phyloP scores from a whole-genome alignment of 2,113 vertebrate genomes.

The Scolopax mira region DNA sequence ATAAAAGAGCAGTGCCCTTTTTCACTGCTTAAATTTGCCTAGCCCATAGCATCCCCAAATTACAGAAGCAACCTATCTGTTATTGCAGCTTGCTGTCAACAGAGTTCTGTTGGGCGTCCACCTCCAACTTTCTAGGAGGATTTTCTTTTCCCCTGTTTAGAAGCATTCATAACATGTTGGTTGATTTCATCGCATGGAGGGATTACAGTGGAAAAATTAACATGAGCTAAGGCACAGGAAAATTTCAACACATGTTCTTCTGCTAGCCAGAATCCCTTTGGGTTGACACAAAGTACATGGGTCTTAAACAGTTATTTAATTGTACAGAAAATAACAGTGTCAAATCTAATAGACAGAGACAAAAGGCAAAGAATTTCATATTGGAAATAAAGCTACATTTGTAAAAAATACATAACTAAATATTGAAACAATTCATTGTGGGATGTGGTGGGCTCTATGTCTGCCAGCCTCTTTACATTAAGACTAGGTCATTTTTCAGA shows the following conservation, averaged over 20 bases:
- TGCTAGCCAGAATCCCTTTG: background rate
- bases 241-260: background rate
- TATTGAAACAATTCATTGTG: background rate
- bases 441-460: background rate
- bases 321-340: background rate
- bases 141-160: background rate
- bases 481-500: background rate
- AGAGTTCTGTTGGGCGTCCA: background rate
- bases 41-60: rapidly evolving
- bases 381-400: background rate
- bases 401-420: background rate
- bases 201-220: background rate
- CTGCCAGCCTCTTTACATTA: background rate
- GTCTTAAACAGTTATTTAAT: background rate
- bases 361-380: background rate
- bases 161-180: background rate
- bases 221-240: background rate
- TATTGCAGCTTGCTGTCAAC: background rate
- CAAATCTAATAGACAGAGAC: background rate
- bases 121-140: background rate
- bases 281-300: background rate
- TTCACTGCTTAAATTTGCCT: background rate
- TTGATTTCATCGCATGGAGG: background rate
- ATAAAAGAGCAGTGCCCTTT: background rate
- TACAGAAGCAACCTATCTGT: background rate